Evolutionary conservation across 2,113 vertebrate species (phyloP), one percentile per base, ranked within the genome.

Genomic region (Zosterops japonicus): DNA sequence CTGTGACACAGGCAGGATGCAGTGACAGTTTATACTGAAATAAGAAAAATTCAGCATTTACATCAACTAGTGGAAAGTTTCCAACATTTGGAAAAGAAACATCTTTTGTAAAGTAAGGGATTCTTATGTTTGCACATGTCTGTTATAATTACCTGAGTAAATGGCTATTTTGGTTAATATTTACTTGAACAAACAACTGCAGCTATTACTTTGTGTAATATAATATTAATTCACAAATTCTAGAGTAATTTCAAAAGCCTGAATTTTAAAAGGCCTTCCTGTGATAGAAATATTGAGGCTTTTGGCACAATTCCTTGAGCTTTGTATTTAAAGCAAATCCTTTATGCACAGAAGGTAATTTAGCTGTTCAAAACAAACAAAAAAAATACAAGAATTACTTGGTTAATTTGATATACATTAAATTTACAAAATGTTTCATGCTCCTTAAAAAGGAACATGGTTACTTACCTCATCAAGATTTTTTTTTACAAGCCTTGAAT

Each of bases 171-270:
- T 0, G 0, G 77, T 94, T 81, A 93, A 67, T 90, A 92, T 90
- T 93, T 95, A 93, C 52, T 76, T 90, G 67, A 94, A 82, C 74
- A 95, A 94, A 95, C 36, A 94, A 90, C 29, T 56, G 55, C 83
- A 88, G 56, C 68, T 89, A 93, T 85, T 93, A 80, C 39, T 92
- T 83, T 56, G 59, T 0, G 0, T 36, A 92, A 79, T 86, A 61
- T 14, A 91, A 92, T 91, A 94, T 68, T 81, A 16, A 86, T 47
- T 89, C 70, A 76, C 23, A 77, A 82, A 87, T 69, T 95, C 68
- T 28, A 70, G 35, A 75, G n/a, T 35, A 0, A 79, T 72, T 91
- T 91, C 53, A 83, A 70, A 94, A 74, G 47, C 6, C 56, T 59
- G 22, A 61, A 68, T 59, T 91, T 47, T 84, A 55, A 68, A 82